Conservation (phyloP, 2,113 vertebrate species). For the Salvator merianae region DNA sequence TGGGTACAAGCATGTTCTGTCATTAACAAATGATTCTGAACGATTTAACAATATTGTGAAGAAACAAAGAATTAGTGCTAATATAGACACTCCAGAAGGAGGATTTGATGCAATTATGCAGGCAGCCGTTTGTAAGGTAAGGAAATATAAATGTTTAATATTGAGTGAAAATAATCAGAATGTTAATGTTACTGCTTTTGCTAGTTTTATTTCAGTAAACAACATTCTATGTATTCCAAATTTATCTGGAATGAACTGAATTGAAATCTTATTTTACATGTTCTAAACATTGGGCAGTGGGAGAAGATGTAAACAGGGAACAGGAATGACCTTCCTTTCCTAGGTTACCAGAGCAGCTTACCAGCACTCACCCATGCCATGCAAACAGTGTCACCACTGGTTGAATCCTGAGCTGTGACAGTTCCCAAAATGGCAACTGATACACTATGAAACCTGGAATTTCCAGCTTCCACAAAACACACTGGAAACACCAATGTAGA, state of each 20-base stretch:
- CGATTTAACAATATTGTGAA: conserved; percentile 91
- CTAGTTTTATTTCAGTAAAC: not conserved
- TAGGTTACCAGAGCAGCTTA: too few relatives aligned
- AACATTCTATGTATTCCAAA: not conserved
- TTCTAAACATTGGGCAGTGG: not conserved
- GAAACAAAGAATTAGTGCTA: conserved; percentile 87
- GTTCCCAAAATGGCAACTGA: too few relatives aligned
- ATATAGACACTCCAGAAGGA: conserved; percentile 88
- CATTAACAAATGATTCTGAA: conserved; percentile 86
- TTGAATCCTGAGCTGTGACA: too few relatives aligned
- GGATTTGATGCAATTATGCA: conserved; percentile 98
- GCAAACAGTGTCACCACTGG: too few relatives aligned
- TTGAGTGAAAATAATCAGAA: not conserved
- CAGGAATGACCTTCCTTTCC: too few relatives aligned
- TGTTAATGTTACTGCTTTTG: not conserved
- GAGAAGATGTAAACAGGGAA: too few relatives aligned
- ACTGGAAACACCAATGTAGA: too few relatives aligned
- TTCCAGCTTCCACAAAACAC: too few relatives aligned
- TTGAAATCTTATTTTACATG: not conserved
- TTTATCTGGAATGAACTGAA: not conserved
- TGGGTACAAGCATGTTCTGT: conserved; percentile 92
- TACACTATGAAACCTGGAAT: too few relatives aligned
- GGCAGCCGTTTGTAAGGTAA: conserved; percentile 95
- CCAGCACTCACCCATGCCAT: too few relatives aligned
- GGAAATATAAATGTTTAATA: conserved; percentile 13